Evolutionary conservation across 2,113 vertebrate genomes (phyloP), one percentile per base, ranked within the genome.

Genomic region (Melanocharis versteri): DNA sequence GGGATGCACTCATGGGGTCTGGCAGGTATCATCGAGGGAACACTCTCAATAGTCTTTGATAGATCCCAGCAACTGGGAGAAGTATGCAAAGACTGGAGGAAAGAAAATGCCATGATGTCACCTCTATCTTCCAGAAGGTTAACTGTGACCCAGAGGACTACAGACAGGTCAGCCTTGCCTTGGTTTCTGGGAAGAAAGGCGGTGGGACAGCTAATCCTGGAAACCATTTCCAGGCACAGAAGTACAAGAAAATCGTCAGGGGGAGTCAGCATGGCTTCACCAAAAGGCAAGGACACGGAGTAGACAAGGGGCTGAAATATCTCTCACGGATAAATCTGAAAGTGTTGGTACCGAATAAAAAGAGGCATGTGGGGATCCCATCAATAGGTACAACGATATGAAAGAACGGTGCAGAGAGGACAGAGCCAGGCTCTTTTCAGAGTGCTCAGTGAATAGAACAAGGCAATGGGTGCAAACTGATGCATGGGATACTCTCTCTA

Each of bases 21-120:
- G n/a, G 3, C 14, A 66, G 27, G 5, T 42, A 8, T 37, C 35
- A 35, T 6, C 48, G 10, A 42, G 15, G 60, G 13, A 7, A 9
- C 14, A 48, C 8, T 57, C 8, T 22, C 30, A 60, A n/a, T n/a
- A 45, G 18, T 18, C 13, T 54, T 26, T 51, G 26, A 13, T 11
- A 0, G 0, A 44, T 37, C 9, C 24, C 26, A 42, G n/a, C 30
- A 70, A 18, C 2, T 20, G 11, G 15, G 28, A 64, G 1, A 71
- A 54, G 6, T 53, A 13, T 3, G 11, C 3, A 10, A 72, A 83
- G 33, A 50, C n/a, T 45, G 7, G 2, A 87, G 33, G 23, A 89
- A 83, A 42, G 2, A 5, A 89, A 19, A 71, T 35, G 6, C 28
- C 13, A 31, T 22, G 16, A 47, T 47, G 11, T 48, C 26, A n/a